Percentiles rank a stretch among this genome's conserved stretches.
Evolutionary conservation across 37 sponge, comb jelly and placozoan genomes (phyloP).

Genomic region (Haliclona indistincta): DNA sequence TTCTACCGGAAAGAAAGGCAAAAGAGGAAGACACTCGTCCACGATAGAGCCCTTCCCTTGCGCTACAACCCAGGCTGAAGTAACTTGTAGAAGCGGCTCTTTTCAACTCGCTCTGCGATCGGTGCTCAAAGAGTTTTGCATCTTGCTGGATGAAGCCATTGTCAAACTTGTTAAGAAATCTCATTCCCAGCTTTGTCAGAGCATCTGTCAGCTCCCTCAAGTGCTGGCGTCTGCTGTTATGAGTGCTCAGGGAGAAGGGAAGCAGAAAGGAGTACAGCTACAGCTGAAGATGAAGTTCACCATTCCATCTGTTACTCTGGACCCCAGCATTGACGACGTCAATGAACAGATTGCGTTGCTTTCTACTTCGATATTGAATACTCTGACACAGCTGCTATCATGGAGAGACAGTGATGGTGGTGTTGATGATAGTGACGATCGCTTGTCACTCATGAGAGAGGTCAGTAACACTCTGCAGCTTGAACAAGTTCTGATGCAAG

Average conservation of each 20-base stretch:
- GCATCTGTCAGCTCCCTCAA: not conserved
- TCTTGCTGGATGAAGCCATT: not conserved
- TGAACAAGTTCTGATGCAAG: not conserved
- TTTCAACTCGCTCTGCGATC: too few species aligned
- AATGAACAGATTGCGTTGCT: conserved; percentile 24
- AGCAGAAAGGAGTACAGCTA: too few species aligned
- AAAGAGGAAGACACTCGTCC: too few species aligned
- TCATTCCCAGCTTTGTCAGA: not conserved
- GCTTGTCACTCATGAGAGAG: not conserved
- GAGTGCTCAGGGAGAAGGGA: not conserved
- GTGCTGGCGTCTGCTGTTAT: not conserved
- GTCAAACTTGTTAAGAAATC: not conserved
- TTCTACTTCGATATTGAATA: conserved; percentile 16
- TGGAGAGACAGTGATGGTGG: conserved; percentile 45
- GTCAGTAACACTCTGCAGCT: not conserved
- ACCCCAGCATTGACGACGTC: conserved; percentile 50
- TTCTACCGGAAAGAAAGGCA: too few species aligned
- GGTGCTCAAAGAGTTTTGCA: not conserved
- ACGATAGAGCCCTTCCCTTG: too few species aligned
- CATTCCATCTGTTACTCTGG: conserved; percentile 39
- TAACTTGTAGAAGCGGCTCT: too few species aligned
- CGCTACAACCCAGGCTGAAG: too few species aligned
- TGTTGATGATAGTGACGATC: not conserved
- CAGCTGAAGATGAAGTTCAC: conserved; percentile 41
- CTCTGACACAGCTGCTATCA: conserved; percentile 33